Percentiles rank a stretch among this genome's conserved stretches.
Conservation (phyloP, 1,140 invertebrate species). For the Neodiprion fabricii region DNA sequence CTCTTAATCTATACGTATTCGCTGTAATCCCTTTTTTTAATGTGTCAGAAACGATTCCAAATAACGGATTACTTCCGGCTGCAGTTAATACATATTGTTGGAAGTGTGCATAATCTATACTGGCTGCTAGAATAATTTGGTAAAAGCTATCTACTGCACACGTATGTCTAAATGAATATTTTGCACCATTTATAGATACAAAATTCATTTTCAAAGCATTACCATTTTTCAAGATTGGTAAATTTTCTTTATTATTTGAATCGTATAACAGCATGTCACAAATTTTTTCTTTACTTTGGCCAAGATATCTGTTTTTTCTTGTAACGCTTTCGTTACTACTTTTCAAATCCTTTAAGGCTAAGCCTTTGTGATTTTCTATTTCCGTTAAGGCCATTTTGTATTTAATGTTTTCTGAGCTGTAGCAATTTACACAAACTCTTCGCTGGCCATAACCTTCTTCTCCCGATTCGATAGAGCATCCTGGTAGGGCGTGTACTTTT, state of each 20-base stretch:
- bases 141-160: slow-evolving; percentile 22
- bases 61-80: no score
- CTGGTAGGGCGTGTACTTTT: slow-evolving; percentile 16
- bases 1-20: no score
- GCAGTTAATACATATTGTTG: no score
- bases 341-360: not conserved
- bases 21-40: no score
- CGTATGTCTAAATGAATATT: slow-evolving; percentile 17
- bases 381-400: not conserved
- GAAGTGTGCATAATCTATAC: no score
- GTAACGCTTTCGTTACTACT: not conserved
- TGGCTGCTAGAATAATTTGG: slow-evolving; percentile 14
- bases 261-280: no score
- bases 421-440: slow-evolving; percentile 25
- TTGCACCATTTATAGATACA: slow-evolving; percentile 15
- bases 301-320: not conserved
- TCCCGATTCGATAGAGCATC: slow-evolving; percentile 23
- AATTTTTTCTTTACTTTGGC: no score
- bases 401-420: not conserved
- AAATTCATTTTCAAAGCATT: not conserved
- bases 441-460: slow-evolving; percentile 27
- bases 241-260: no score
- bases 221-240: slow-evolving; percentile 27
- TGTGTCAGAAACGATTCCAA: no score
- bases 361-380: slow-evolving; percentile 21